Conservation (phyloP, 2,113 vertebrate genomes). For the human (Homo sapiens) region GRCh38 chr4:6283501-6284000, state of each 20-base stretch:
- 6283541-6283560: not conserved
- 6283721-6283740: not conserved
- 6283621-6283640: too few species aligned
- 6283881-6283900: not conserved
- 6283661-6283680: not conserved
- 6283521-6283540: not conserved
- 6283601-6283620: not conserved
- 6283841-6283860: fast-evolving
- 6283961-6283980: not conserved
- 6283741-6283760: not conserved
- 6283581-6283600: too few species aligned
- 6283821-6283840: not conserved
- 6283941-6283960: not conserved
- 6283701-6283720: not conserved
- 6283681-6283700: not conserved
- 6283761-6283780: not conserved
- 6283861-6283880: not conserved
- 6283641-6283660: not conserved
- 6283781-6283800: not conserved
- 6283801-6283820: not conserved
- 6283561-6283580: not conserved
- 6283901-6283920: not conserved
- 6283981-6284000: not conserved
- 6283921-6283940: not conserved
- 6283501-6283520: not conserved